These are phyloP conservation scores for Alauda arvensis DNA, from an alignment of 2,797 vertebrate genomes.

Conservation along the genomic window DNA sequence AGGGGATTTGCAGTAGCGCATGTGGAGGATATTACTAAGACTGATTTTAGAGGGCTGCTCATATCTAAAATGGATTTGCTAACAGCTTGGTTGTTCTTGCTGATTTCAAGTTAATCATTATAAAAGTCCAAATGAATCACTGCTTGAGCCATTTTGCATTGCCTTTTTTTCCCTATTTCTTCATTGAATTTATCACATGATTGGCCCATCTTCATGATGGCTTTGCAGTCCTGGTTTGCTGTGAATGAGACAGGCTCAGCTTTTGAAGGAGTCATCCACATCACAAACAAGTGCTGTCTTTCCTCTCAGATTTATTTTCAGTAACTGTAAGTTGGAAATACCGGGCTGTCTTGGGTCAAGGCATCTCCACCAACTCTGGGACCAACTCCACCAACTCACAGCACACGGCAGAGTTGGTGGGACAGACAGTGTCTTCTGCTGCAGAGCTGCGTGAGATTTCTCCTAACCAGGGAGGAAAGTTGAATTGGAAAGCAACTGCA, in stretches of 20 bases:
- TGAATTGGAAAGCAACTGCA: background rate
- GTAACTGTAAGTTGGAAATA: background rate
- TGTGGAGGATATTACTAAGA: background rate
- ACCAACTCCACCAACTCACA: background rate
- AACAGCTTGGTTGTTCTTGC: background rate
- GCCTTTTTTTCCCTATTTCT: background rate
- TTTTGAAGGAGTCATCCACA: background rate
- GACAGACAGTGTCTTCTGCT: background rate
- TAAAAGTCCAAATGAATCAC: background rate
- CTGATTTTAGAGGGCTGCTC: background rate
- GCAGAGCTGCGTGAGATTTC: background rate
- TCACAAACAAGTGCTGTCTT: background rate
- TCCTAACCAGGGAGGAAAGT: background rate
- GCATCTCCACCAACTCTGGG: background rate
- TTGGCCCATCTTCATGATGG: background rate
- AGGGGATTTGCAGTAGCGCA: background rate
- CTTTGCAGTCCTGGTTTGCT: background rate
- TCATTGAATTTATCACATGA: background rate
- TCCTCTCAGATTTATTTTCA: background rate
- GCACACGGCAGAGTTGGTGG: background rate
- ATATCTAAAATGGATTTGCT: background rate
- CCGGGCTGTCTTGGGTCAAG: background rate
- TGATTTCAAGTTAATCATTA: background rate
- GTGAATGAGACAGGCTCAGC: background rate
- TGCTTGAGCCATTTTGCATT: background rate